Conservation (phyloP, 2,797 vertebrate genomes). For the Galagoides demidoff region DNA sequence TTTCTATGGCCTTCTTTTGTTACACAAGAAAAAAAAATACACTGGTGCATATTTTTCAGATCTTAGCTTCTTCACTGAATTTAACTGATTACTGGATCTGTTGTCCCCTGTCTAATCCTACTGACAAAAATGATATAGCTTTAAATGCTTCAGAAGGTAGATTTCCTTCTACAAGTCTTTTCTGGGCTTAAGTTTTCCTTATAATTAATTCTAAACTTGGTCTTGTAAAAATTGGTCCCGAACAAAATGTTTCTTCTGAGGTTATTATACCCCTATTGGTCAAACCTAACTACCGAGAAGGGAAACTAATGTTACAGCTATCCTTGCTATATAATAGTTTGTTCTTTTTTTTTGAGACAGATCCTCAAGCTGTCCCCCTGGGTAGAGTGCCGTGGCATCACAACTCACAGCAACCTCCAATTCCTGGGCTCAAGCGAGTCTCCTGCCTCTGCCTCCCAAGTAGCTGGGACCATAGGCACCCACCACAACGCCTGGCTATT, state of each 20-base stretch:
- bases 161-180: background rate
- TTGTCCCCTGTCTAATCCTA: background rate
- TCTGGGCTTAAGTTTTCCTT: background rate
- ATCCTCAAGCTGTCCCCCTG: too few relatives aligned
- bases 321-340: background rate
- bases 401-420: too few relatives aligned
- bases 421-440: too few relatives aligned
- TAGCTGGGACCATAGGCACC: too few relatives aligned
- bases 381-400: too few relatives aligned
- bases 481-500: too few relatives aligned
- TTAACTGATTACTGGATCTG: background rate
- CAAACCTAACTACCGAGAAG: background rate
- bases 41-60: background rate
- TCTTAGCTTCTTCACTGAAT: background rate
- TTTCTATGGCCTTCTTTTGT: background rate
- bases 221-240: background rate
- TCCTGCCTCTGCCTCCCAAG: too few relatives aligned
- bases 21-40: too few relatives aligned
- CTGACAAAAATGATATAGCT: background rate
- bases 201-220: constrained; percentile 20
- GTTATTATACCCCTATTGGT: background rate
- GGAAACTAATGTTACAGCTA: background rate
- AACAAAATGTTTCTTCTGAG: constrained; percentile 6
- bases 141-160: background rate
- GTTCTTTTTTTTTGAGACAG: background rate